phyloP scores from a whole-genome alignment of 1,140 invertebrate species.

The Diuraphis noxia region DNA sequence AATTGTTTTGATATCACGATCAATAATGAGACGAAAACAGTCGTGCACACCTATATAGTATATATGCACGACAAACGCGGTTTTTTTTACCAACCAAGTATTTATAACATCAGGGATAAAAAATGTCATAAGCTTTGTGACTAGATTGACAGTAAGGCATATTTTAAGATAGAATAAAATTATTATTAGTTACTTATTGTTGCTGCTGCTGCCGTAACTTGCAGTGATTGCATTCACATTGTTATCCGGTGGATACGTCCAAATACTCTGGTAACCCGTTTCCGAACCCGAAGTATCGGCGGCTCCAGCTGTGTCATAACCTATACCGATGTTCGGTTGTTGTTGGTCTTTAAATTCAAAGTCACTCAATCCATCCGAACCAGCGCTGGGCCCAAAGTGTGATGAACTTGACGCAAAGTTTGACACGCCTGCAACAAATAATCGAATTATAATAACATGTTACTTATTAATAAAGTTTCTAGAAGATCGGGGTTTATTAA shows the following conservation, averaged over 20 bases:
- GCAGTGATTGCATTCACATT: neutral
- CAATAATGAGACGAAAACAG: neutral
- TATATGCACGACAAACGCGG: neutral
- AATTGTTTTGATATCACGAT: neutral
- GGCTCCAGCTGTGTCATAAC: conserved; percentile 53
- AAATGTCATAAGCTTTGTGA: neutral
- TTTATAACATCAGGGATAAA: neutral
- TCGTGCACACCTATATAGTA: neutral
- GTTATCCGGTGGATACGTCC: conserved; percentile 56
- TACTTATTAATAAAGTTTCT: neutral
- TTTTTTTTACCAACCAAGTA: too few species aligned
- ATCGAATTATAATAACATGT: neutral
- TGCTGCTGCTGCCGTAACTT: neutral
- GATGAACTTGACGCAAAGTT: conserved; percentile 60
- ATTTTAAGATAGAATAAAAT: neutral
- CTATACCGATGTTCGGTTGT: neutral
- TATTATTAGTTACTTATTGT: conserved; percentile 8
- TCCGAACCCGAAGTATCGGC: conserved; percentile 57
- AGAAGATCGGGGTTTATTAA: neutral
- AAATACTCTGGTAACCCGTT: conserved; percentile 55
- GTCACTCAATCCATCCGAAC: conserved; percentile 64
- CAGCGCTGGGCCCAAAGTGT: conserved; percentile 61
- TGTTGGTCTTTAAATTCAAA: conserved; percentile 68
- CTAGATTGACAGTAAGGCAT: neutral
- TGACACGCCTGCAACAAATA: conserved; percentile 55